Conservation (phyloP, 1,140 invertebrate genomes). For the Lucilia sericata region DNA sequence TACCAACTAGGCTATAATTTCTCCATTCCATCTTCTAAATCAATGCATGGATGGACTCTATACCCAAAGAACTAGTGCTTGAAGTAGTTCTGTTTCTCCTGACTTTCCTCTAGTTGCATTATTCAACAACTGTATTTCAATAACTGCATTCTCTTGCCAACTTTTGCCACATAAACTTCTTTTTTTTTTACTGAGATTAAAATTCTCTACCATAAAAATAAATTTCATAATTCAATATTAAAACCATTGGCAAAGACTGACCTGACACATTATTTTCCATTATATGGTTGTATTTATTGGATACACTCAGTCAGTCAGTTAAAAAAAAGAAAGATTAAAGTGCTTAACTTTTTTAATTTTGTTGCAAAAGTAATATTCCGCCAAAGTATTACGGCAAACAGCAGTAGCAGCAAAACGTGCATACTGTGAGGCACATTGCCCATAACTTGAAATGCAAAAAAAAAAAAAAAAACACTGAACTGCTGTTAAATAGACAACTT, state of each 20-base stretch:
- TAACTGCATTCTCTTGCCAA: too few relatives aligned
- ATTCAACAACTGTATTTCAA: too few relatives aligned
- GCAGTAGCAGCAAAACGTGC: background rate
- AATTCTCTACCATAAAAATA: background rate
- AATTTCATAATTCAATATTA: background rate
- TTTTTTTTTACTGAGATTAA: too few relatives aligned
- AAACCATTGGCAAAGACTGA: background rate
- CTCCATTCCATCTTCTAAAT: too few relatives aligned
- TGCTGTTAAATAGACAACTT: conserved; percentile 10
- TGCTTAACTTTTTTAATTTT: conserved; percentile 13
- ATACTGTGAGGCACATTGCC: background rate
- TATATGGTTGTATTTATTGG: background rate
- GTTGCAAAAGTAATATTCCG: background rate
- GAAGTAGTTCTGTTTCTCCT: too few relatives aligned
- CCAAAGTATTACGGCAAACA: background rate
- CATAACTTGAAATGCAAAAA: background rate
- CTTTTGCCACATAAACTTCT: too few relatives aligned
- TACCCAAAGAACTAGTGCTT: too few relatives aligned
- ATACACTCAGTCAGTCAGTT: background rate
- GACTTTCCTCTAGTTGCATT: too few relatives aligned
- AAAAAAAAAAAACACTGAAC: background rate
- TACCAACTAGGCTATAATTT: too few relatives aligned
- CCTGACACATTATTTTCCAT: conserved; percentile 33
- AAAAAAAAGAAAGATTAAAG: conserved; percentile 3
- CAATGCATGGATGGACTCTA: too few relatives aligned